Percentiles rank a stretch among this genome's conserved stretches.
Evolutionary conservation across 2,888 invertebrate genomes (phyloP).

Genomic region (Pristionchus maxplancki): DNA sequence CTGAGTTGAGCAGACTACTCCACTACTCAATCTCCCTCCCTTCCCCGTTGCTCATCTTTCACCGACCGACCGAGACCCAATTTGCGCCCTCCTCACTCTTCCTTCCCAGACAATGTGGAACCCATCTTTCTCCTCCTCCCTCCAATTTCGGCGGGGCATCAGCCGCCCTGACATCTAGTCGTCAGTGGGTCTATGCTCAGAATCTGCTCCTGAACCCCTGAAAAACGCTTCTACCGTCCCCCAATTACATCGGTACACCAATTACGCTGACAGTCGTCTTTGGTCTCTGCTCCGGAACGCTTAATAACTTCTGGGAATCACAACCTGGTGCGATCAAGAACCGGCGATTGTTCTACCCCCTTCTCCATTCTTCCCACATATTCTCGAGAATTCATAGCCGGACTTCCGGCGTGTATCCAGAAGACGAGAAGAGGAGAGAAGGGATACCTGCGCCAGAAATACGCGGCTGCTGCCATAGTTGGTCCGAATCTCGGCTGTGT

Average conservation of each 20-base stretch:
- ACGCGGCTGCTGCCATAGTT: neutral
- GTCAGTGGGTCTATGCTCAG: no score
- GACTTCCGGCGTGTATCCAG: neutral
- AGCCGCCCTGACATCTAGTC: neutral
- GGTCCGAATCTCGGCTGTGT: no score
- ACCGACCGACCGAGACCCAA: neutral
- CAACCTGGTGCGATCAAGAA: no score
- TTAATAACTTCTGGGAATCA: no score
- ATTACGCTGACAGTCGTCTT: no score
- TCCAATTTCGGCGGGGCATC: neutral
- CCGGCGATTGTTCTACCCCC: no score
- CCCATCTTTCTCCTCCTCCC: neutral
- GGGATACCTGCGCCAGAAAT: neutral
- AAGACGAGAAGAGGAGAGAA: neutral
- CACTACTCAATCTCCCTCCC: neutral
- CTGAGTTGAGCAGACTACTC: no score
- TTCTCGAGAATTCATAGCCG: neutral
- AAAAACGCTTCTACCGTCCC: no score
- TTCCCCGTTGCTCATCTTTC: neutral
- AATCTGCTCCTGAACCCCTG: no score
- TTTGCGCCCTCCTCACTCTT: neutral
- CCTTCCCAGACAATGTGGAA: neutral
- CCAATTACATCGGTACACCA: no score
- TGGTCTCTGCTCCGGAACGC: no score
- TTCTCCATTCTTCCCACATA: neutral